These are phyloP conservation scores for Silurus aristotelis DNA, from an alignment of 2,797 vertebrate genomes.

Conservation along the genomic window DNA sequence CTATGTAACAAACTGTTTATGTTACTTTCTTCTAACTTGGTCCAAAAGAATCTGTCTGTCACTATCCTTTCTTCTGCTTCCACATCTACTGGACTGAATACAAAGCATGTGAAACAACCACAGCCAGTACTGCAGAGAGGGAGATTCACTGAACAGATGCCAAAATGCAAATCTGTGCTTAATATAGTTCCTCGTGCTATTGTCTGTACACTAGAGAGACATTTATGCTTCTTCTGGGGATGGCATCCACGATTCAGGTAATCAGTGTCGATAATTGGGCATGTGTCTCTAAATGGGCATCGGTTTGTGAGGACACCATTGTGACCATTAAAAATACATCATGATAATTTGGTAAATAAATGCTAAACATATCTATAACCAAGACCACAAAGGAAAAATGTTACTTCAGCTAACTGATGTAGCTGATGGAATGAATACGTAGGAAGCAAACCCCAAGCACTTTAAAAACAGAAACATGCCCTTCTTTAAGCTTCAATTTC, in stretches of 20 bases:
- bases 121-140: constrained; percentile 1
- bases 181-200: not conserved
- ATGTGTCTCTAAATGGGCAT: not conserved
- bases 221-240: not conserved
- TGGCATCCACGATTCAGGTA: not conserved
- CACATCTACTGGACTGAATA: not conserved
- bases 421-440: not conserved
- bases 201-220: not conserved
- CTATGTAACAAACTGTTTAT: not conserved
- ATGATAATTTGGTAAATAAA: not conserved
- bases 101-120: not conserved
- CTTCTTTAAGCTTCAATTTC: not conserved
- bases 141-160: not conserved
- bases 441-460: not conserved
- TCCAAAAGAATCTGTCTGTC: not conserved
- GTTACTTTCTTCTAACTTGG: not conserved
- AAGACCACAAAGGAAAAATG: not conserved
- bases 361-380: not conserved
- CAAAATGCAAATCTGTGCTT: constrained; percentile 3
- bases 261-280: not conserved
- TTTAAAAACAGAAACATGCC: not conserved
- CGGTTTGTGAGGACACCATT: not conserved
- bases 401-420: not conserved
- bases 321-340: not conserved
- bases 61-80: not conserved